A percentile compares a stretch with the other conserved stretches of the same genome.
These are phyloP conservation scores for Furcifer pardalis DNA, from an alignment of 2,797 vertebrate genomes.

Conservation along the genomic window DNA sequence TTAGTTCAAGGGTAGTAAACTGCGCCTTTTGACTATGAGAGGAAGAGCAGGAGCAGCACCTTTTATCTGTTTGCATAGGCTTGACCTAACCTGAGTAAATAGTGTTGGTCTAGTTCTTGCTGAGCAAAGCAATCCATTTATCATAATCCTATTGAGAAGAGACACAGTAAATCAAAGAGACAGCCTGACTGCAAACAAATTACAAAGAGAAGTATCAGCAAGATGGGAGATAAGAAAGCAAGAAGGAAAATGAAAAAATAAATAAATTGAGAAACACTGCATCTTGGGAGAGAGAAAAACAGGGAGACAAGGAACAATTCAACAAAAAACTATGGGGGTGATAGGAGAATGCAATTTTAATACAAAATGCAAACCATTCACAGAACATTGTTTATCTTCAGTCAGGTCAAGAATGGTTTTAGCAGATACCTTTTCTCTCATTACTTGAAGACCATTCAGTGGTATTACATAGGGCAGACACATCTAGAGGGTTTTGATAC, in stretches of 20 bases:
- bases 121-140: constrained; percentile 77
- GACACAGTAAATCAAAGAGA: constrained; percentile 80
- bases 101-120: constrained; percentile 66
- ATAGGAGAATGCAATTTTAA: constrained; percentile 18
- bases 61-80: constrained; percentile 51
- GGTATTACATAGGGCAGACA: neutral
- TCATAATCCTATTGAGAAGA: constrained; percentile 79
- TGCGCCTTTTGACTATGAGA: neutral
- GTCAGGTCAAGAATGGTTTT: too few relatives aligned
- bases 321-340: constrained; percentile 26
- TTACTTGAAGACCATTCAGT: neutral
- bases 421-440: neutral
- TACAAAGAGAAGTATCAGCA: constrained; percentile 56
- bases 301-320: constrained; percentile 56
- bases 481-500: neutral
- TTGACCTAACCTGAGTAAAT: constrained; percentile 64
- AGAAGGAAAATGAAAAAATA: constrained; percentile 39
- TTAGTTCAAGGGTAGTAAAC: neutral
- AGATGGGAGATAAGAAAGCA: constrained; percentile 33
- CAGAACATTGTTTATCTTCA: constrained; percentile 29
- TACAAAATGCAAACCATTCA: constrained; percentile 35
- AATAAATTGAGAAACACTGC: constrained; percentile 57
- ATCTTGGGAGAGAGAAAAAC: constrained; percentile 37
- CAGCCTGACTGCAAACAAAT: constrained; percentile 78
- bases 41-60: neutral